These are phyloP conservation scores for Bombyx mandarina DNA, from an alignment of 1,140 invertebrate species.

Conservation along the genomic window DNA sequence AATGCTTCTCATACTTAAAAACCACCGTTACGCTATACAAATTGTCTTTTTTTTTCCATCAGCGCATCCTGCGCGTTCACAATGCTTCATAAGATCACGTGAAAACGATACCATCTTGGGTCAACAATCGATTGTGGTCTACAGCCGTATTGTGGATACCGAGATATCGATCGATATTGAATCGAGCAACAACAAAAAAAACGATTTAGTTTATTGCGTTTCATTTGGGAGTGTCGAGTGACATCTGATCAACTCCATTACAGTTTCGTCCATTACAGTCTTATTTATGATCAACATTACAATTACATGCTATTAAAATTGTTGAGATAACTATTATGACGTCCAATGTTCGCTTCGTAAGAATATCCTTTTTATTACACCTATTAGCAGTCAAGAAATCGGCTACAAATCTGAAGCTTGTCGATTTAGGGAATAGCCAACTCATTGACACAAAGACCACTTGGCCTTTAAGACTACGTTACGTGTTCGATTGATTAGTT, in stretches of 20 bases:
- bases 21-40: constrained; percentile 27
- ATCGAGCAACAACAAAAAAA: constrained; percentile 23
- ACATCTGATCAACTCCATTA: not conserved
- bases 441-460: no score
- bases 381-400: no score
- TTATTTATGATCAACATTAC: no score
- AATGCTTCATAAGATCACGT: constrained; percentile 33
- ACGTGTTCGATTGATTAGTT: no score
- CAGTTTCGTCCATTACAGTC: no score
- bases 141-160: constrained; percentile 26
- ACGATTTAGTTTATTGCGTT: constrained; percentile 18
- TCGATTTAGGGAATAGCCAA: no score
- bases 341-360: no score
- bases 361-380: no score
- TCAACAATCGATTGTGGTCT: constrained; percentile 38
- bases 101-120: constrained; percentile 42
- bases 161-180: constrained; percentile 32
- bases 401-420: no score
- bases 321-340: no score
- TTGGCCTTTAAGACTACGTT: no score
- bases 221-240: not conserved
- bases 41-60: constrained; percentile 15
- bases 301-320: no score
- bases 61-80: constrained; percentile 32
- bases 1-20: constrained; percentile 9